Conservation (phyloP, 2,113 vertebrate genomes). For the Callipepla californica region DNA sequence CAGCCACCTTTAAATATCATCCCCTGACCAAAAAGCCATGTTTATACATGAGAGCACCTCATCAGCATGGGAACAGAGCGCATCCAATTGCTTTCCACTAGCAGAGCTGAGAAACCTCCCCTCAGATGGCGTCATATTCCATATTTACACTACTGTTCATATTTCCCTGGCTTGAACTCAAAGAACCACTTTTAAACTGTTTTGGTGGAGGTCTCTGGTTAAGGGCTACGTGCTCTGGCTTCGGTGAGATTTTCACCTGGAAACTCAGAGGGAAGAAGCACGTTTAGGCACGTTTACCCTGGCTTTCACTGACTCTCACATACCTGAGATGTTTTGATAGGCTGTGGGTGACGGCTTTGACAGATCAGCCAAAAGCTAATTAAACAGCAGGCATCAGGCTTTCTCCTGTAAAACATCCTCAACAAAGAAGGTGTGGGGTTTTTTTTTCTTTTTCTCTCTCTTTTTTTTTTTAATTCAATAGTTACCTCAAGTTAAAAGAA, state of each 20-base stretch:
- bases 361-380: neutral
- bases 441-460: no score
- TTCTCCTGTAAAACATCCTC: neutral
- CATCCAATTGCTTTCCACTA: neutral
- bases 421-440: neutral
- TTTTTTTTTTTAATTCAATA: neutral
- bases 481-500: slow-evolving; percentile 15
- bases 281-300: neutral
- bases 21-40: neutral
- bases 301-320: neutral
- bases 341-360: neutral
- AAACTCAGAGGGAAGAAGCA: neutral
- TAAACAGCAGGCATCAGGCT: neutral
- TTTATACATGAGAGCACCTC: accelerated
- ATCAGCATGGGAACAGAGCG: neutral
- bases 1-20: neutral
- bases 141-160: neutral
- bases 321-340: neutral
- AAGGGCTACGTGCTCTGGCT: neutral
- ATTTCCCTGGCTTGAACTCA: neutral
- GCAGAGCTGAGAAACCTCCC: neutral
- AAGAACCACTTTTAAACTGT: neutral
- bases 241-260: neutral
- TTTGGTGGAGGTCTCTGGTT: neutral
- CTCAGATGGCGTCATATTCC: neutral